Evolutionary conservation across 23 tunicate genomes (phyloP).

Genomic region (Phallusia fumigata): DNA sequence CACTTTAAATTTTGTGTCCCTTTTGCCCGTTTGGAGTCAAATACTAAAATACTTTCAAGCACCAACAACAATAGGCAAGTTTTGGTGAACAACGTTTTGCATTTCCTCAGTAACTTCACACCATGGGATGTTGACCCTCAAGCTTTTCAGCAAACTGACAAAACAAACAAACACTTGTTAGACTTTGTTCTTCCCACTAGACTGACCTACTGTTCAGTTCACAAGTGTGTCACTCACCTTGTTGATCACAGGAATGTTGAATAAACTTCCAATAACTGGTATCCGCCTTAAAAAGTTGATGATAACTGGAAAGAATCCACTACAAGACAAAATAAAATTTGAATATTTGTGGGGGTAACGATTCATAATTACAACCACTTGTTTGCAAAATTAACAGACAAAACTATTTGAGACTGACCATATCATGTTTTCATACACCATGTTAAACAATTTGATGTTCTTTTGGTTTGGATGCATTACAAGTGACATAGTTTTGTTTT

Average conservation of each 20-base stretch:
- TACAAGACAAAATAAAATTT: constrained; percentile 1
- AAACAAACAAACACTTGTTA: background rate
- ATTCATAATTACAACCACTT: no score
- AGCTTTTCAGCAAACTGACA: constrained; percentile 73
- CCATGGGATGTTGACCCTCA: constrained; percentile 88
- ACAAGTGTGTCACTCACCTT: constrained; percentile 29
- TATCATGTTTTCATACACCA: no score
- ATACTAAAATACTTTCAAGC: constrained; percentile 9
- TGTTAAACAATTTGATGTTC: no score
- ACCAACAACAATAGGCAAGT: background rate
- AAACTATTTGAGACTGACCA: no score
- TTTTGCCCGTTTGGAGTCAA: background rate
- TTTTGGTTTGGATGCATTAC: no score
- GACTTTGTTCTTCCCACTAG: background rate
- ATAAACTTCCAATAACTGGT: constrained; percentile 74
- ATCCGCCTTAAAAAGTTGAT: constrained; percentile 77
- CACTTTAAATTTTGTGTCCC: no score
- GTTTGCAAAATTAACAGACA: no score
- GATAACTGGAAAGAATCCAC: constrained; percentile 95
- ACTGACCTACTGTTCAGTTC: background rate
- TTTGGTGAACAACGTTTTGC: background rate
- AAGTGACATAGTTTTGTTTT: no score
- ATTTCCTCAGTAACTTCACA: constrained; percentile 23
- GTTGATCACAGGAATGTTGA: constrained; percentile 71
- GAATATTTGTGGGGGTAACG: no score